Evolutionary conservation across 2,888 invertebrate genomes (phyloP), one percentile per base, ranked within the genome.

Genomic region (Ceriagrion tenellum): DNA sequence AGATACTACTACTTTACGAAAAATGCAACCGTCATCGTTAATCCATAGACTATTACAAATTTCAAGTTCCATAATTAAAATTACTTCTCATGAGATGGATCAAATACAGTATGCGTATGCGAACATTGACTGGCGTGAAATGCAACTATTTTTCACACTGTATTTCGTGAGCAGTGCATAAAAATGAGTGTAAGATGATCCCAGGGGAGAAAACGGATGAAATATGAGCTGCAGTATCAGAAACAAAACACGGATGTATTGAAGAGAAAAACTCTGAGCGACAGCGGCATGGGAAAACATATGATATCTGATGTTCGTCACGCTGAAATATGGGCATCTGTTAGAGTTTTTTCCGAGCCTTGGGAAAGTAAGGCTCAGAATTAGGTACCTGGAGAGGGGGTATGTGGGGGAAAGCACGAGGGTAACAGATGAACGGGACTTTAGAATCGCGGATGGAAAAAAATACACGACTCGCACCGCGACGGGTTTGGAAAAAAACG

Each of bases 381-480:
- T n/a, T 69, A n/a, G 69, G 81, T 81, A 81, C 81, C 81, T 81
- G 35, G 81, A 26, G 18, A 81, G 81, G 69, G 69, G 69, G 26
- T 18, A 2, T 6, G 20, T 13, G 35, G 69, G 26, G 69, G 69
- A 69, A 23, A 16, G 20, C 59, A 59, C n/a, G 69, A 69, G 69
- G 81, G 30, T 81, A 35, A 81, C 35, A 81, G 18, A 81, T 81
- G 81, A 81, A 81, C 81, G 18, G 81, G 16, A 35, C 81, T n/a
- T 47, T 47, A 47, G 81, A 35, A 35, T 81, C 81, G 35, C 3
- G 81, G 59, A 59, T 59, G 35, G 18, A 81, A 81, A 81, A 81
- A 81, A 3, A 26, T n/a, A n/a, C 30, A 12, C 12, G 35, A 59
- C 59, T 59, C 81, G 13, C 1, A 81, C 30, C 81, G n/a, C 30